Conservation (phyloP, 2,113 vertebrate genomes). For the Gymnocephalus cernua region DNA sequence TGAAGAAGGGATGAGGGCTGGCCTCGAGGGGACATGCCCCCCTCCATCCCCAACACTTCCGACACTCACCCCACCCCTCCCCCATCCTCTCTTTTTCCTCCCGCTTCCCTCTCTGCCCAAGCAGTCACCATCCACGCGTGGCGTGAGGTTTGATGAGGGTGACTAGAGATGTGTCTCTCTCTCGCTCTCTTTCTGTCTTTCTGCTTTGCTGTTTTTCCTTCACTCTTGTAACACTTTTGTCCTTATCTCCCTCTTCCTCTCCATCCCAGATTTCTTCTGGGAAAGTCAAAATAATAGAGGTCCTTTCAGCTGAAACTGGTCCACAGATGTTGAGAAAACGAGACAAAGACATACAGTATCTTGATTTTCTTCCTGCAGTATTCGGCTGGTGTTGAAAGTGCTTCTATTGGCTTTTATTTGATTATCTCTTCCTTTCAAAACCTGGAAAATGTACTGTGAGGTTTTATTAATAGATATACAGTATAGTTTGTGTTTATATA, state of each 20-base stretch:
- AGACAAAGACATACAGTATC: constrained; percentile 54
- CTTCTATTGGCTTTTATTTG: neutral
- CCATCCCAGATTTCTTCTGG: constrained; percentile 44
- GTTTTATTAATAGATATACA: neutral
- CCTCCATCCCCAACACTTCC: constrained; percentile 59
- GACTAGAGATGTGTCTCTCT: constrained; percentile 64
- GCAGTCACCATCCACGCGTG: constrained; percentile 75
- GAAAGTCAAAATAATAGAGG: constrained; percentile 59
- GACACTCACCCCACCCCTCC: constrained; percentile 28
- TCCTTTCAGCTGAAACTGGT: constrained; percentile 64
- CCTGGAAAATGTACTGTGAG: neutral
- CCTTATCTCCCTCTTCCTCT: constrained; percentile 57
- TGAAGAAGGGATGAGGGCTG: constrained; percentile 80
- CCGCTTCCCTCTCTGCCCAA: constrained; percentile 50
- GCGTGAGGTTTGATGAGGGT: constrained; percentile 77
- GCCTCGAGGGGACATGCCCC: constrained; percentile 70
- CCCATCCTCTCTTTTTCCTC: constrained; percentile 25
- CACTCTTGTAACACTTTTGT: constrained; percentile 58
- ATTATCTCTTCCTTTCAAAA: constrained; percentile 2
- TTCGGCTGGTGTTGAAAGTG: neutral
- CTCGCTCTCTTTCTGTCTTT: constrained; percentile 37
- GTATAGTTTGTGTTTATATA: neutral
- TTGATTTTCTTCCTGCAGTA: constrained; percentile 34
- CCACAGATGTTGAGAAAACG: constrained; percentile 57
- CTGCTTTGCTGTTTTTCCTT: constrained; percentile 32